These are phyloP conservation scores for Chloropsis hardwickii DNA, from an alignment of 2,113 vertebrate species.

Conservation along the genomic window DNA sequence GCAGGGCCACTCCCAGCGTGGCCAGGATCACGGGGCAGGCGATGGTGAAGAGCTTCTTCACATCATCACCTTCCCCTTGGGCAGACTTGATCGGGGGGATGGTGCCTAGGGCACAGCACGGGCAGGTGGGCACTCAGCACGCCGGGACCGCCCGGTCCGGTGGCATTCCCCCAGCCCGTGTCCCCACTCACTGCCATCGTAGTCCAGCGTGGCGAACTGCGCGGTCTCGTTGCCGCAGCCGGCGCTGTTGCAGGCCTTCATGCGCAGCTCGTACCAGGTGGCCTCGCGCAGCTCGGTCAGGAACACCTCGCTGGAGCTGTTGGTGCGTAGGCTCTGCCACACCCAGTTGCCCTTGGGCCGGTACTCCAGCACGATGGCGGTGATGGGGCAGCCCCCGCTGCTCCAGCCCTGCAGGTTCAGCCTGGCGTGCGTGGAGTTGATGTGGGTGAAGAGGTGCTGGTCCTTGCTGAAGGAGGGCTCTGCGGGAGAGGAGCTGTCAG, in stretches of 20 bases:
- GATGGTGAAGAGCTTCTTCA: conserved; percentile 97
- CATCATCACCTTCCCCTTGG: conserved; percentile 89
- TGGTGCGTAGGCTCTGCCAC: conserved; percentile 91
- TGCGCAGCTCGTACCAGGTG: conserved; percentile 97
- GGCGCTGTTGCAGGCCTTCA: conserved; percentile 97
- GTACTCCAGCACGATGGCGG: conserved; percentile 87
- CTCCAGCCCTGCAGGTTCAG: conserved; percentile 97
- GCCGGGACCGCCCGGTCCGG: fast-evolving
- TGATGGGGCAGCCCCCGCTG: conserved; percentile 95
- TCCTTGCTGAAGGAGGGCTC: conserved; percentile 98
- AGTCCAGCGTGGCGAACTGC: conserved; percentile 95
- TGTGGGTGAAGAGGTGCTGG: conserved; percentile 94
- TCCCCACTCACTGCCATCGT: conserved; percentile 90
- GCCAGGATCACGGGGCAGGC: conserved; percentile 94
- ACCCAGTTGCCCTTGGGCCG: conserved; percentile 93
- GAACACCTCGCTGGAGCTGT: conserved; percentile 88
- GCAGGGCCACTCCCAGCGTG: conserved; percentile 87
- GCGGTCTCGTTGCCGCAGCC: conserved; percentile 95
- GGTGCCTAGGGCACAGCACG: conserved; percentile 74
- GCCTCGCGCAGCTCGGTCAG: conserved; percentile 93
- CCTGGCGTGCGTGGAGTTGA: conserved; percentile 94
- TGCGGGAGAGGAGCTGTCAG: conserved; percentile 18
- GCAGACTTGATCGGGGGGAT: conserved; percentile 96
- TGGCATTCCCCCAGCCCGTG: fast-evolving
- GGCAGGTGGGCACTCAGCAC: fast-evolving